phyloP scores from a whole-genome alignment of 2,888 invertebrate species.

The Thysanoteuthis rhombus region DNA sequence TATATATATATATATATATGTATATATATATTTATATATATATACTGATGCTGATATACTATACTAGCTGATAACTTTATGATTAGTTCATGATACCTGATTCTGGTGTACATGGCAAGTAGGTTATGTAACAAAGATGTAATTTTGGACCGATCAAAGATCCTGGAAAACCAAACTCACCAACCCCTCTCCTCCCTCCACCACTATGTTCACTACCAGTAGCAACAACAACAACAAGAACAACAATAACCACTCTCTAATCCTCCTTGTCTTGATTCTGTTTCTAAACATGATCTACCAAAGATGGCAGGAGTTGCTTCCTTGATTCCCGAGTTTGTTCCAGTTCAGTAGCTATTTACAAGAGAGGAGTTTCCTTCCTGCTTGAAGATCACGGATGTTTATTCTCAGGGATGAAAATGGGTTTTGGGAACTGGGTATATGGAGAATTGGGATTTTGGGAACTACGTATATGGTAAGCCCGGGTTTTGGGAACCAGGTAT shows the following conservation, averaged over 20 bases:
- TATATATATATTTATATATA: background rate
- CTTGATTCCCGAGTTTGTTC: background rate
- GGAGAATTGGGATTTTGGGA: too few species aligned
- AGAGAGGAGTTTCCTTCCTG: background rate
- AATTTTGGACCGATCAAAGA: background rate
- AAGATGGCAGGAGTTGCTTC: background rate
- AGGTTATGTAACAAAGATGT: background rate
- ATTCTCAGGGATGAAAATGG: too few species aligned
- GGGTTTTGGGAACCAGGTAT: too few species aligned
- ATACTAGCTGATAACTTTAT: background rate
- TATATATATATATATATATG: background rate
- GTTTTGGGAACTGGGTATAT: too few species aligned
- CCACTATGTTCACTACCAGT: too few species aligned
- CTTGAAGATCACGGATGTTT: slow-evolving; percentile 12
- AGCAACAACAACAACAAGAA: too few species aligned
- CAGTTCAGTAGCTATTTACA: background rate
- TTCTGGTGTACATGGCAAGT: background rate
- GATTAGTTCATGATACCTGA: background rate
- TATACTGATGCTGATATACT: background rate
- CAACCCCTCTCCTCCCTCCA: background rate
- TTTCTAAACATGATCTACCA: slow-evolving; percentile 12
- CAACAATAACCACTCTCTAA: too few species aligned
- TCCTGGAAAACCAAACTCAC: background rate
- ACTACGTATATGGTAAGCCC: too few species aligned
- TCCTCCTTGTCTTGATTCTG: background rate